Evolutionary conservation across 2,113 vertebrate genomes (phyloP), one percentile per base, ranked within the genome.

Genomic region (Hyperopisus bebe): DNA sequence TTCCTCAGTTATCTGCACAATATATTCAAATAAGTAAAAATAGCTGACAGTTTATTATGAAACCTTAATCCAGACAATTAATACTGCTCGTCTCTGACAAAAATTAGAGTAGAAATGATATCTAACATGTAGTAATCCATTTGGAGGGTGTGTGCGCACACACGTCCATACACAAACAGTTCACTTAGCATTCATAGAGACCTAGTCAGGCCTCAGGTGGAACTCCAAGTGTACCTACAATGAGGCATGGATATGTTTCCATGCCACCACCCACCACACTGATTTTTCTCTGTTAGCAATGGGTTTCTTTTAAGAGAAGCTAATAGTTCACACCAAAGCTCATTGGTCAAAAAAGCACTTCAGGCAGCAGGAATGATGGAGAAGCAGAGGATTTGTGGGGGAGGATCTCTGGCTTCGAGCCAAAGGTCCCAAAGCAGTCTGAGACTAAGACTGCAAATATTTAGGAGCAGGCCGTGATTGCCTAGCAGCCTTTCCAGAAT

Each of bases 361-460:
- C 93, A 74, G 86, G 94, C 95, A 93, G 94, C 70, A 77, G 70
- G 70, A 77, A 13, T 13, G 31, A 77, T 39, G 70, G 70, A 77
- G 31, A 35, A 77, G 70, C 70, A 15, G 70, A 94, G 95, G 95
- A 95, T 95, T 95, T 95, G 95, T 95, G 95, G 93, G 86, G 31
- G 89, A 91, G 94, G 95, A 94, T 94, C 92, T 94, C 21, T 85
- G 93, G 95, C 95, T 93, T 93, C 93, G 95, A 95, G 96, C 70
- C 92, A 96, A 96, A 96, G 94, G 92, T 96, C 96, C 95, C 94
- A 90, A 92, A 92, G 94, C 91, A 95, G 95, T 95, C 96, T 97
- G 96, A 95, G 96, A 96, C 96, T 97, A 96, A 95, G 96, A 96
- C 96, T 95, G 96, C 96, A 97, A 97, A 96, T 94, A 93, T 95